Base-by-base conservation (phyloP, 2,113 vertebrate genomes). In the Puntigrus tetrazona region DNA sequence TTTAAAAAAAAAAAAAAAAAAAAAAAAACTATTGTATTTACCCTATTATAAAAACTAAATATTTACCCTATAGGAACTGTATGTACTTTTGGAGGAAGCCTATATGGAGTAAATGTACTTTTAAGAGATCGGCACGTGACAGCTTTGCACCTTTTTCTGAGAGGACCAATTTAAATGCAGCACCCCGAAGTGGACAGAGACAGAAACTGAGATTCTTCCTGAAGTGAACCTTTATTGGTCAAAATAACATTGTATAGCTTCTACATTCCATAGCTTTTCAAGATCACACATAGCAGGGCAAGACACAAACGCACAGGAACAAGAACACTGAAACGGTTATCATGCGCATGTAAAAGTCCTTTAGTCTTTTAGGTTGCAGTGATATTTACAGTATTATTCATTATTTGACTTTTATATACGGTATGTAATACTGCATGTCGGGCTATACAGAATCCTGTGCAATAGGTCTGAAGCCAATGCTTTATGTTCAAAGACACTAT, bases 321-420 rank as follows among this genome's bases (percentile, higher is more conserved):
- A 81, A 59, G 16, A 82, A 84, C 31, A 85, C 65, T 73, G 50
- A 80, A 27, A 34, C 47, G 10, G 50, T 55, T 25, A 82, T 78
- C 57, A 82, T 82, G 90, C 87, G 90, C 89, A 90, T 89, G 90
- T 90, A 90, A 92, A 89, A 90, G 84, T 85, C 86, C 84, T 86
- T 83, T n/a, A n/a, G n/a, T n/a, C 74, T 47, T 87, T 80, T 89
- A 38, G 70, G 81, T 81, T 84, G 57, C 50, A 41, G 59, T 73
- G 88, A 86, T 83, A 80, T 88, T 87, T 88, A 86, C 76, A 88
- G 63, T 76, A 87, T 34, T 87, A 86, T 67, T 84, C 85, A 34
- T 34, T 55, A 34, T 84, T 82, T 88, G 57, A 90, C 80, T 89
- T 65, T 20, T 34, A 61, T 61, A 61, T 61, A 67, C n/a, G n/a